These are phyloP conservation scores for Notamacropus eugenii DNA, from an alignment of 2,797 vertebrate species.

Conservation along the genomic window DNA sequence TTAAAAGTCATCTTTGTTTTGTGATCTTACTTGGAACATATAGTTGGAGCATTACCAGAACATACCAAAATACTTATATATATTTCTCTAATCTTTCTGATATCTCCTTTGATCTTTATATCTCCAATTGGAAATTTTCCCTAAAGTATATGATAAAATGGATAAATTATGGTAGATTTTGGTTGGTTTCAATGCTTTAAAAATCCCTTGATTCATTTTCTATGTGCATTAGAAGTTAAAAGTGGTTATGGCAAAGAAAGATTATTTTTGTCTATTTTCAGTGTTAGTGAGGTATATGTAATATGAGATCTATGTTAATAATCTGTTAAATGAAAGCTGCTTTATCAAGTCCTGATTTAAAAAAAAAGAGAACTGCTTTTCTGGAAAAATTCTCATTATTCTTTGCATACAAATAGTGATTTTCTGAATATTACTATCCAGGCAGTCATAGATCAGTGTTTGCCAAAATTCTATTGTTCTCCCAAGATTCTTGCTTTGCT, in stretches of 20 bases:
- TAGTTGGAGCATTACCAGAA: not conserved
- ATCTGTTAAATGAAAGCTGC: not conserved
- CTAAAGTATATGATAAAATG: not conserved
- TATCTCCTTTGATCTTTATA: not conserved
- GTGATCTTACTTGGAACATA: not conserved
- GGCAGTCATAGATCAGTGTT: not conserved
- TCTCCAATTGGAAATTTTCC: not conserved
- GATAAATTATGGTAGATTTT: not conserved
- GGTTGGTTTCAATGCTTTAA: not conserved
- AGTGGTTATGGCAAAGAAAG: not conserved
- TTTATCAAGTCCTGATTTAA: too few relatives aligned
- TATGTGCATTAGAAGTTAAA: not conserved
- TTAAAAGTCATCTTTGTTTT: not conserved
- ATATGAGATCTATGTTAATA: not conserved
- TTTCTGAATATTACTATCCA: not conserved
- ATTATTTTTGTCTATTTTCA: not conserved
- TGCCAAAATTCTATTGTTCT: not conserved
- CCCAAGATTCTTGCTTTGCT: not conserved
- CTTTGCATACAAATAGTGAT: not conserved
- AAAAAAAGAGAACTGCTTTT: not conserved
- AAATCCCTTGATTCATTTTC: not conserved
- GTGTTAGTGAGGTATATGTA: not conserved
- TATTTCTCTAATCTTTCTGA: not conserved
- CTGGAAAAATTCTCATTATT: not conserved
- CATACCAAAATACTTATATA: not conserved